These are phyloP conservation scores for Lepidocyrtinus sp. DNA, from an alignment of 2,888 invertebrate genomes.

Conservation along the genomic window DNA sequence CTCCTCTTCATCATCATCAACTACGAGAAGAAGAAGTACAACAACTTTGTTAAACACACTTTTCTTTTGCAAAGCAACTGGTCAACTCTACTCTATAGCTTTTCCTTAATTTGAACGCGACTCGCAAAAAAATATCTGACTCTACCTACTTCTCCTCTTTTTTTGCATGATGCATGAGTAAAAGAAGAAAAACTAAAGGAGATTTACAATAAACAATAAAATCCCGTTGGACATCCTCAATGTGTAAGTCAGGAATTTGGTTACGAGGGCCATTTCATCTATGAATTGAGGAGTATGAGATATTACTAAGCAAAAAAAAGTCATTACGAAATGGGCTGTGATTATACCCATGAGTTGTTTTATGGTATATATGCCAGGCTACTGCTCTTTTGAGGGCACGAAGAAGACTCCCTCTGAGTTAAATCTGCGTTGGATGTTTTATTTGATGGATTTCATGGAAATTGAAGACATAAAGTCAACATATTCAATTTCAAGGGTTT, in stretches of 20 bases:
- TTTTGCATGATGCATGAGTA: not conserved
- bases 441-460: too few species aligned
- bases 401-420: too few species aligned
- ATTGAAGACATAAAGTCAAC: too few species aligned
- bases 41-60: slow-evolving; percentile 50
- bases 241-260: slow-evolving; percentile 60
- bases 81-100: slow-evolving; percentile 39
- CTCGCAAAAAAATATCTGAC: not conserved
- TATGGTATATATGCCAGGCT: too few species aligned
- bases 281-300: slow-evolving; percentile 11
- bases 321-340: not conserved
- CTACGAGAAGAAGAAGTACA: slow-evolving; percentile 33
- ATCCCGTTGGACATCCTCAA: slow-evolving; percentile 61
- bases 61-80: not conserved
- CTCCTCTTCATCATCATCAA: slow-evolving; percentile 12
- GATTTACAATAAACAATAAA: slow-evolving; percentile 62
- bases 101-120: not conserved
- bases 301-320: too few species aligned
- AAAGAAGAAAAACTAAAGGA: slow-evolving; percentile 43
- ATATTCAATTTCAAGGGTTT: too few species aligned
- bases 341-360: too few species aligned
- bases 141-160: not conserved
- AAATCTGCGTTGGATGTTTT: too few species aligned
- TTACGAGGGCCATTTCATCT: slow-evolving; percentile 53
- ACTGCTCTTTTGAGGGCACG: too few species aligned